Base-by-base conservation (phyloP, 2,888 invertebrate species). In the Julus scanicus region DNA sequence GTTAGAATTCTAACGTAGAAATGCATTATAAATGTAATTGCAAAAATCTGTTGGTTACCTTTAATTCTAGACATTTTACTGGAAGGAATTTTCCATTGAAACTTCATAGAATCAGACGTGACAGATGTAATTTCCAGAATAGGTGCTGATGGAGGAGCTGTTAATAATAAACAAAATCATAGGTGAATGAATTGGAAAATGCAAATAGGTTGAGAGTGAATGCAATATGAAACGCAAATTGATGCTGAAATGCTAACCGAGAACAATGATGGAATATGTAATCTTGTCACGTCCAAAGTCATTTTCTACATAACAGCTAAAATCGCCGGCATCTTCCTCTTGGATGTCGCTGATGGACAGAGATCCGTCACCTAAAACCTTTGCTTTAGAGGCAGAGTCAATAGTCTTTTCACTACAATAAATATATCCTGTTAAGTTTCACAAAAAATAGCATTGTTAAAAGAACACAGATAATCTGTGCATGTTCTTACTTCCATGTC, bases 401-500 rank as follows among this genome's bases (percentile, higher is more conserved):
- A 88, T 17, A 15, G 80, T 4, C 48, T 87, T 71, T 83, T 49
- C 88, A 44, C 88, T 88, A 8, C 17, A 40, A 84, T 13, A 48
- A 48, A 86, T 86, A 5, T 20, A 37, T 37, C 17, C n/a, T n/a
- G n/a, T 48, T 3, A 48, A 86, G 48, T 44, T 49, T 13, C 6
- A 48, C 37, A 6, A 39, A 44, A 17, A 44, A 5, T 4, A 49
- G 15, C 3, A 86, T n/a, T 11, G 15, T 86, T 48, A n/a, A 48
- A n/a, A 48, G 2, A 1, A 86, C 2, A n/a, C 84, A 20, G 20
- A n/a, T n/a, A n/a, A n/a, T n/a, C n/a, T 13, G 84, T 39, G 85
- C 3, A 17, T 13, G 0, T n/a, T n/a, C 87, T 71, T 87, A 88
- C 88, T 86, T 88, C 40, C 20, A 83, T 44, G 20, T 80, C 98